phyloP scores from a whole-genome alignment of 2,888 invertebrate genomes.

The Helleia helle region DNA sequence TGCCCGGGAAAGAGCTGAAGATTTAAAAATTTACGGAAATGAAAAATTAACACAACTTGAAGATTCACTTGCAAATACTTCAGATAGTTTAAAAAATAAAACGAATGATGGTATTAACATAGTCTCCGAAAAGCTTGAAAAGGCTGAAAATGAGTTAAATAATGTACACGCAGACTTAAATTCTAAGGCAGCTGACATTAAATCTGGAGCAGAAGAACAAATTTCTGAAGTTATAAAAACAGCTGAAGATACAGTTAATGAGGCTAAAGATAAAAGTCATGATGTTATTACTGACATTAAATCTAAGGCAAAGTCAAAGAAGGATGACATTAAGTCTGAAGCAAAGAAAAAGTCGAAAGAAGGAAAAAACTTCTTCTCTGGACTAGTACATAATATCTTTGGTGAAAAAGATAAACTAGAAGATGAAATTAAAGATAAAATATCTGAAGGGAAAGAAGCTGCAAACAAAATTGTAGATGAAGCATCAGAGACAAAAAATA shows the following conservation, averaged over 20 bases:
- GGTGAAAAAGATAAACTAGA: slow-evolving; percentile 64
- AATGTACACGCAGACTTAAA: slow-evolving; percentile 35
- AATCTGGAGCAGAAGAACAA: slow-evolving; percentile 35
- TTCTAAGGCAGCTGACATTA: slow-evolving; percentile 39
- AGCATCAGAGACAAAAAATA: slow-evolving; percentile 44
- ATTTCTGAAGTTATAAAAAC: slow-evolving; percentile 36
- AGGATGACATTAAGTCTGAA: slow-evolving; percentile 29
- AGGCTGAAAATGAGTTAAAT: slow-evolving; percentile 35
- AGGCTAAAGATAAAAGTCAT: slow-evolving; percentile 42
- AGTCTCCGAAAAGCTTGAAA: slow-evolving; percentile 27
- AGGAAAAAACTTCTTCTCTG: slow-evolving; percentile 59
- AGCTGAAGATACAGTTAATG: slow-evolving; percentile 40
- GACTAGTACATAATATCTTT: slow-evolving; percentile 58
- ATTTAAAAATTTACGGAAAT: slow-evolving; percentile 37
- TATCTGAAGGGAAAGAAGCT: slow-evolving; percentile 47
- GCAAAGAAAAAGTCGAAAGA: slow-evolving; percentile 60
- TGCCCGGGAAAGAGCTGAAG: slow-evolving; percentile 50
- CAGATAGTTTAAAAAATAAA: slow-evolving; percentile 35
- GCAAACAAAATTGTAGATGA: slow-evolving; percentile 45
- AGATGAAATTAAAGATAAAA: slow-evolving; percentile 50
- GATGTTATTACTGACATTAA: slow-evolving; percentile 31
- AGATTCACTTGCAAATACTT: slow-evolving; percentile 36
- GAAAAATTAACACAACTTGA: slow-evolving; percentile 36
- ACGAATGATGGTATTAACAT: slow-evolving; percentile 15
- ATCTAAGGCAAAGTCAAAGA: slow-evolving; percentile 32